Conservation (phyloP, 2,888 invertebrate genomes). For the Lasioglossum marginatum region DNA sequence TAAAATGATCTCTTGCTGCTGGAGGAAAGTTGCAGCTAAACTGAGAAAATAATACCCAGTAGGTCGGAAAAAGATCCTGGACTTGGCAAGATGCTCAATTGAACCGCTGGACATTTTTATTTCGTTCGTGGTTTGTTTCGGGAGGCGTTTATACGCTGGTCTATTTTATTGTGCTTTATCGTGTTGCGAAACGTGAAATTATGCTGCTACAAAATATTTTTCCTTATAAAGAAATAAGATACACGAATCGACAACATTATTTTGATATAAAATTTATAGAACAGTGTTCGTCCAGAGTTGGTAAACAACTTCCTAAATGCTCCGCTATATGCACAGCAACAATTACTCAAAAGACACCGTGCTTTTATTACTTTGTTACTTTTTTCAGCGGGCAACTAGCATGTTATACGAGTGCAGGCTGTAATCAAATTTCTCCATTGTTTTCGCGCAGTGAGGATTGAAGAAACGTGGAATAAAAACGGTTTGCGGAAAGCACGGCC, state of each 20-base stretch:
- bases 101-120: neutral
- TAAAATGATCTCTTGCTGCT: neutral
- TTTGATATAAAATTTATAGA: neutral
- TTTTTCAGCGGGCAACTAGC: neutral
- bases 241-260: neutral
- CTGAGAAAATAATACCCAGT: neutral
- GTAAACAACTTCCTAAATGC: neutral
- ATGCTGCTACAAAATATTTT: too few relatives aligned
- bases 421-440: neutral
- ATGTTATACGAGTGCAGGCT: neutral
- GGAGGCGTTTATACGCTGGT: too few relatives aligned
- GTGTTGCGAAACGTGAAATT: too few relatives aligned
- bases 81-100: neutral
- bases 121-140: too few relatives aligned
- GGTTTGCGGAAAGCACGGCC: neutral
- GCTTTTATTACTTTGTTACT: neutral
- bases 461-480: constrained; percentile 1
- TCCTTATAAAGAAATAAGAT: too few relatives aligned
- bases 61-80: neutral
- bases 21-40: neutral
- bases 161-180: neutral
- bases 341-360: neutral
- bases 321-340: neutral
- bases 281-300: neutral
- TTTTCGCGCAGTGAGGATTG: neutral